Evolutionary conservation across 2,888 invertebrate species (phyloP), one percentile per base, ranked within the genome.

Genomic region (Odontomyia ornata): DNA sequence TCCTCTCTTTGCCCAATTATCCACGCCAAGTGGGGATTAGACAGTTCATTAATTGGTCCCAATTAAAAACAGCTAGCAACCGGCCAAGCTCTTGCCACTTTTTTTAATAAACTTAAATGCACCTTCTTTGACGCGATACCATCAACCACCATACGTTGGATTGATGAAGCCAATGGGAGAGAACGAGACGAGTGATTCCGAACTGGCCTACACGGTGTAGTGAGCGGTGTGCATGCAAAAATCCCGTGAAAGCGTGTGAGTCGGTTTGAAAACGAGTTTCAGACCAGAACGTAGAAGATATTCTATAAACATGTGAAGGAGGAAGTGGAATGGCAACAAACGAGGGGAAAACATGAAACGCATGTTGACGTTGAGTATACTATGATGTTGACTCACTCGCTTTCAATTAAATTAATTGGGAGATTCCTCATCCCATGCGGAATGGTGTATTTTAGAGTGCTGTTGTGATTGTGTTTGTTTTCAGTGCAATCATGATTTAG

Each of bases 11-110:
- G 57, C 57, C 73, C 73, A 73, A 73, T 73, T 73, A 57, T 43
- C 73, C 73, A 69, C 69, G 60, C 73, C 57, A 73, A 73, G 73
- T 73, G 73, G 57, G 73, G 73, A 57, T 73, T 60, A 73, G 73
- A 73, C 73, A 73, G 73, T 73, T 73, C 73, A 73, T 73, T 73
- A 73, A 73, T 73, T 73, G 73, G 73, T 73, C 36, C 73, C 73
- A 73, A 73, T 73, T 73, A 73, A 73, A 57, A 73, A 73, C 69
- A 73, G 73, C 73, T 36, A 57, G 57, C 73, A 57, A 57, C 72
- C 57, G 72, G 57, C 56, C 30, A 25, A 46, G 56, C 57, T 23
- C 27, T 73, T 60, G 25, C 30, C 30, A 21, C 72, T 27, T 56
- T 47, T 73, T 73, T 73, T 73, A 72, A 71, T 71, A 52, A 71